phyloP scores from a whole-genome alignment of 2,113 vertebrate genomes.

The Brachyistius frenatus region DNA sequence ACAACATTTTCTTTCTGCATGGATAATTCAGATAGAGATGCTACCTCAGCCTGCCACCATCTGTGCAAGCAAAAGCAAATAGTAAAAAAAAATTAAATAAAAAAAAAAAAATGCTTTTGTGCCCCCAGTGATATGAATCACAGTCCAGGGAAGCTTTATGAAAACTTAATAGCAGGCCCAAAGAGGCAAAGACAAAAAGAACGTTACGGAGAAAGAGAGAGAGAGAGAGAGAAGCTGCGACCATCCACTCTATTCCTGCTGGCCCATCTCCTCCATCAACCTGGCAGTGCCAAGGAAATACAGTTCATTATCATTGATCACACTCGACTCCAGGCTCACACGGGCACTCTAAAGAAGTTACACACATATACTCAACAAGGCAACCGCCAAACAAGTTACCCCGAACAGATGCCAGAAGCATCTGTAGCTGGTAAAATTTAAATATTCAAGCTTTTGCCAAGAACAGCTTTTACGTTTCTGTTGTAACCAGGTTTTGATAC shows the following conservation, averaged over 20 bases:
- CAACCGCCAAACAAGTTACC: not conserved
- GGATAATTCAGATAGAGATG: constrained; percentile 38
- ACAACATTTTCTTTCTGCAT: constrained; percentile 36
- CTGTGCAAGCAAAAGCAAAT: constrained; percentile 43
- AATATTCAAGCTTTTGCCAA: constrained; percentile 15
- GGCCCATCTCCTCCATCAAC: constrained; percentile 64
- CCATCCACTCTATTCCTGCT: constrained; percentile 44
- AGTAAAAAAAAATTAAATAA: not conserved
- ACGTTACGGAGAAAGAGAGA: not conserved
- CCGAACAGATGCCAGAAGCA: constrained; percentile 42
- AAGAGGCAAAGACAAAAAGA: constrained; percentile 33
- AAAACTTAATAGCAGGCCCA: constrained; percentile 45
- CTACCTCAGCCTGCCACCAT: constrained; percentile 32
- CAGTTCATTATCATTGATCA: constrained; percentile 70
- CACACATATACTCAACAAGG: constrained; percentile 29
- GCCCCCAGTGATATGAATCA: constrained; percentile 48
- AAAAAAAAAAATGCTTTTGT: constrained; percentile 28
- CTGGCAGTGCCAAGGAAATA: constrained; percentile 68
- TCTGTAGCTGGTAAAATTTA: constrained; percentile 41
- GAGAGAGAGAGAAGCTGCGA: constrained; percentile 61
- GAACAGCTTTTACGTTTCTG: constrained; percentile 38
- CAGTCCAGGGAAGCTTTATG: constrained; percentile 39
- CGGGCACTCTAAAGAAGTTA: constrained; percentile 26
- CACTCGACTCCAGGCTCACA: constrained; percentile 16
- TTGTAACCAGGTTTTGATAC: constrained; percentile 21